Percentiles rank a stretch among this genome's conserved stretches.
phyloP scores from a whole-genome alignment of 2,113 vertebrate genomes.

The Gnathonemus longibarbis region DNA sequence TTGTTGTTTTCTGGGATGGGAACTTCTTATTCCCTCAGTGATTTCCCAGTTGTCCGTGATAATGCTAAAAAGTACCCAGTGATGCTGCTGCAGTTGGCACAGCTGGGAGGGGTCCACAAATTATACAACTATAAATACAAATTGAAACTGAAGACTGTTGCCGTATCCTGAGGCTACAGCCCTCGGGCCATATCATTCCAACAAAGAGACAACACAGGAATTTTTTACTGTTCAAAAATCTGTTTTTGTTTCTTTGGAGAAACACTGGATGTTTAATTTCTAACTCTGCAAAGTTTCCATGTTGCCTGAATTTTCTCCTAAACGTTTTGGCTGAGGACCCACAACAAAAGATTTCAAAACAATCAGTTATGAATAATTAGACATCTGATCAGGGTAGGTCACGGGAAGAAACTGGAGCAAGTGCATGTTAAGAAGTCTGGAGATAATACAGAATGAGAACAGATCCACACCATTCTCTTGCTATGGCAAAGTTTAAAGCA shows the following conservation, averaged over 20 bases:
- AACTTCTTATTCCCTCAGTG: neutral
- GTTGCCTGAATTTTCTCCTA: neutral
- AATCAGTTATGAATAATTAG: neutral
- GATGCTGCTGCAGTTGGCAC: neutral
- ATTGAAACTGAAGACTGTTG: neutral
- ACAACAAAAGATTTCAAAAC: neutral
- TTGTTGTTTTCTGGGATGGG: neutral
- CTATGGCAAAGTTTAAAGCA: neutral
- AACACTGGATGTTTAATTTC: neutral
- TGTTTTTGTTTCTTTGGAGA: neutral
- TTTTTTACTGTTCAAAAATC: neutral
- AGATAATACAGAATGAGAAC: neutral
- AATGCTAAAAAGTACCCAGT: neutral
- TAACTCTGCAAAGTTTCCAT: neutral
- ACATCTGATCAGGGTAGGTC: neutral
- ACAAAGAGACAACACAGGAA: neutral
- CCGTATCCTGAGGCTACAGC: neutral
- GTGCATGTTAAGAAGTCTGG: neutral
- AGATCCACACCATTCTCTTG: neutral
- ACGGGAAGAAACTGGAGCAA: neutral
- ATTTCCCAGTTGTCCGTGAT: neutral
- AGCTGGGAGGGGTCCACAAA: neutral
- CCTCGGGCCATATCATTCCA: neutral
- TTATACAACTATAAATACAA: neutral
- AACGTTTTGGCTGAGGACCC: neutral